Base-by-base conservation (phyloP, 2,888 invertebrate species). In the Serrognathus titanus region DNA sequence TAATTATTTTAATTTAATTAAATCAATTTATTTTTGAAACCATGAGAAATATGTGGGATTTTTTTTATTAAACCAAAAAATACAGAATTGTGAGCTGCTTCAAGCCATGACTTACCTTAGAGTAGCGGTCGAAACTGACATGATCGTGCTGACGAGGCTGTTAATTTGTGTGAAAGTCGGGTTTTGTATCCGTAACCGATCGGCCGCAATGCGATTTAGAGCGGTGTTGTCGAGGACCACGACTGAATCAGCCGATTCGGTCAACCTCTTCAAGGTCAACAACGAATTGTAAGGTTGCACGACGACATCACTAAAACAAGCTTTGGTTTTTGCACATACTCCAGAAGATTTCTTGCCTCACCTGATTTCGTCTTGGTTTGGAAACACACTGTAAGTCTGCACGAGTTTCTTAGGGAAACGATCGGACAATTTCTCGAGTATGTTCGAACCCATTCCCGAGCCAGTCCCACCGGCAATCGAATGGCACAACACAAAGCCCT, bases 401-500 rank as follows among this genome's bases (percentile, higher is more conserved):
- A 99, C 92, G 37, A 99, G 79, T 76, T 98, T 98, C 77, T 99
- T 99, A 0, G 98, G 97, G 78, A 95, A 99, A 65, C 95, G 88
- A 73, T 95, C 94, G 0, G 92, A 90, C 1, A 95, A 80, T 60
- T 90, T 89, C 75, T 95, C 94, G 62, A 95, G 79, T 66, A 95
- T 89, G 72, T 92, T 96, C 0, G 98, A 99, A 3, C 99, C 99
- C 92, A 99, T 94, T 12, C 99, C 99, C 0, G 97, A 98, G 0
- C 99, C 99, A 4, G 99, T 99, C 53, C 99, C 99, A 47, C 99
- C 99, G 50, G 98, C 98, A 75, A 99, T 98, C 4, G 97, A 98
- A 80, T 99, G 99, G 69, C 98, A 98, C 53, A 99, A 79, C 24
- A 98, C 94, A 80, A 99, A 99, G 1, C 98, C 98, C 88, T 91